Percentiles rank a stretch among this genome's conserved stretches.
phyloP scores from a whole-genome alignment of 2,113 vertebrate genomes.

The Megaptera novaeangliae region DNA sequence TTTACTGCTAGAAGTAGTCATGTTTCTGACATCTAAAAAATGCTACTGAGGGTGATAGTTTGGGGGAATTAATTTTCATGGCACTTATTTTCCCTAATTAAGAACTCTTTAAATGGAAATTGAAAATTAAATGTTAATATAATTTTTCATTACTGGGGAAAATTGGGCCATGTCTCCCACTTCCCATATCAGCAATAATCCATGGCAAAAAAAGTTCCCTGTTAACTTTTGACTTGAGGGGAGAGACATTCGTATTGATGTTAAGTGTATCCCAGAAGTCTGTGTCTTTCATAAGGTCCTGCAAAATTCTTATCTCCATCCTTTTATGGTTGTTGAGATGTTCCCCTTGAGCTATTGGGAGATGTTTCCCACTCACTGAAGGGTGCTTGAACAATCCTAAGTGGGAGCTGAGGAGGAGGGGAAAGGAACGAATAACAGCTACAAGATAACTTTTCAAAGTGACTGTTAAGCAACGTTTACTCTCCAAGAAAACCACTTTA shows the following conservation, averaged over 20 bases:
- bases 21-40: not conserved
- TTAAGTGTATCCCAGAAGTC: not conserved
- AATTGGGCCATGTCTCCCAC: not conserved
- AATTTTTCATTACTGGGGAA: not conserved
- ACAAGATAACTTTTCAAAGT: not conserved
- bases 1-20: not conserved
- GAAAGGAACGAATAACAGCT: not conserved
- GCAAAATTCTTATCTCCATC: not conserved
- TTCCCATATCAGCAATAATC: not conserved
- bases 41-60: not conserved
- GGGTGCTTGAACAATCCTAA: not conserved
- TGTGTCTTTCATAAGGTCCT: not conserved
- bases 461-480: not conserved
- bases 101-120: not conserved
- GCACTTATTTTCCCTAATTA: not conserved
- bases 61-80: not conserved
- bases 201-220: not conserved
- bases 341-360: not conserved
- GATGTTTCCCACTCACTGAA: not conserved
- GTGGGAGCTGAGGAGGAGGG: not conserved
- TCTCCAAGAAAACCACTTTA: not conserved
- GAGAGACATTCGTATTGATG: not conserved
- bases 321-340: not conserved
- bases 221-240: not conserved
- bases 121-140: not conserved